phyloP scores from a whole-genome alignment of 2,113 vertebrate species.

The Xenopus laevis region DNA sequence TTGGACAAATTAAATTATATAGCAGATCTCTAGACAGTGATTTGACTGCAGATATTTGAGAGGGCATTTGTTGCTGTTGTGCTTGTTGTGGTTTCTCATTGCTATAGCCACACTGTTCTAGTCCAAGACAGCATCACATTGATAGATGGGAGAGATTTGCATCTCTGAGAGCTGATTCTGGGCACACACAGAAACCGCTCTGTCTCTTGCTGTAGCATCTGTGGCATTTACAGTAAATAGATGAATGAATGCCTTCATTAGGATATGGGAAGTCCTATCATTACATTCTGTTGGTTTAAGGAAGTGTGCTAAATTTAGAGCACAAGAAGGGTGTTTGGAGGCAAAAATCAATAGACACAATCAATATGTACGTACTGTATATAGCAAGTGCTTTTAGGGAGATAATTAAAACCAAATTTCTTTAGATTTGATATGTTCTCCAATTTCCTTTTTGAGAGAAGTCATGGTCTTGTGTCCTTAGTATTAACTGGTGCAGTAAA shows the following conservation, averaged over 20 bases:
- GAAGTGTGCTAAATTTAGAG: conserved; percentile 17
- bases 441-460: too few relatives aligned
- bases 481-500: too few relatives aligned
- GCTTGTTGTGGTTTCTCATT: not conserved
- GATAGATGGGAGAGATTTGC: not conserved
- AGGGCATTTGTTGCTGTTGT: not conserved
- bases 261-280: not conserved
- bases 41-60: too few relatives aligned
- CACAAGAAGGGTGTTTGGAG: not conserved
- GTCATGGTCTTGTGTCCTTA: too few relatives aligned
- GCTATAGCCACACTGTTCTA: not conserved
- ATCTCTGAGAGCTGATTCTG: not conserved
- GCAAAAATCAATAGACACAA: conserved; percentile 21
- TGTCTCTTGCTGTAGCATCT: conserved; percentile 4
- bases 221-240: conserved; percentile 3
- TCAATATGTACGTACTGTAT: conserved; percentile 9
- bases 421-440: too few relatives aligned
- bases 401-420: not conserved
- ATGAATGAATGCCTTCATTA: conserved; percentile 15
- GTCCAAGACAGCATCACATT: not conserved
- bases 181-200: not conserved
- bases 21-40: too few relatives aligned
- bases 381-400: not conserved
- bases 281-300: not conserved
- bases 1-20: too few relatives aligned